Conservation (phyloP, 2,888 invertebrate genomes). For the Auanema freiburgensis region DNA sequence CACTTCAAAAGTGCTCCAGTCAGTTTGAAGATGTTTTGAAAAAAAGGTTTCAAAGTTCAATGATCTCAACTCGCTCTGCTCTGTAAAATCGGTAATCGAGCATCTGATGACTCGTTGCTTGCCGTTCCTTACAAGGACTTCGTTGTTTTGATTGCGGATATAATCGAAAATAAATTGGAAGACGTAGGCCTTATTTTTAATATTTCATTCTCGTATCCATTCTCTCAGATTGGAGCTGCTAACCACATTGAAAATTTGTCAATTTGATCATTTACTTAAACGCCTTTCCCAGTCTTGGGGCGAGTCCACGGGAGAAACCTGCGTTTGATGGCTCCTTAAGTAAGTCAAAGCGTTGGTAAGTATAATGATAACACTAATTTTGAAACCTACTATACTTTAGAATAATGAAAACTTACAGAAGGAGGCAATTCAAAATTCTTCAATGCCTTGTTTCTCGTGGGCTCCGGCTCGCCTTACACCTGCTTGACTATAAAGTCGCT, state of each 20-base stretch:
- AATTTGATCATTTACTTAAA: constrained; percentile 17
- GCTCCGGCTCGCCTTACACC: constrained; percentile 18
- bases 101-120: constrained; percentile 19
- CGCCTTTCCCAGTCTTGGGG: constrained; percentile 23
- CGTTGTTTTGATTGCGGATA: constrained; percentile 18
- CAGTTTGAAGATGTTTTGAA: not conserved
- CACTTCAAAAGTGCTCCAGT: not conserved
- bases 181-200: constrained; percentile 25
- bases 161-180: constrained; percentile 18
- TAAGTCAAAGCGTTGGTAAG: constrained; percentile 17
- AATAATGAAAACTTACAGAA: constrained; percentile 23
- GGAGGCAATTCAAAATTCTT: constrained; percentile 16
- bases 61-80: constrained; percentile 7
- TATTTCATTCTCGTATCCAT: constrained; percentile 19
- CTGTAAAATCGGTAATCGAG: too few relatives aligned
- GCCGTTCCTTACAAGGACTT: constrained; percentile 21
- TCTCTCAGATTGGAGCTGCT: constrained; percentile 22
- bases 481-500: constrained; percentile 22
- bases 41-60: not conserved
- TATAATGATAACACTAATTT: constrained; percentile 8
- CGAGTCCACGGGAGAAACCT: constrained; percentile 24
- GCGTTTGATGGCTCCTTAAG: constrained; percentile 19
- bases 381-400: constrained; percentile 12
- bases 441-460: constrained; percentile 25
- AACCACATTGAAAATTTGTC: constrained; percentile 23